Evolutionary conservation across 2,797 vertebrate genomes (phyloP), one percentile per base, ranked within the genome.

Genomic region (Lacerta bilineata): DNA sequence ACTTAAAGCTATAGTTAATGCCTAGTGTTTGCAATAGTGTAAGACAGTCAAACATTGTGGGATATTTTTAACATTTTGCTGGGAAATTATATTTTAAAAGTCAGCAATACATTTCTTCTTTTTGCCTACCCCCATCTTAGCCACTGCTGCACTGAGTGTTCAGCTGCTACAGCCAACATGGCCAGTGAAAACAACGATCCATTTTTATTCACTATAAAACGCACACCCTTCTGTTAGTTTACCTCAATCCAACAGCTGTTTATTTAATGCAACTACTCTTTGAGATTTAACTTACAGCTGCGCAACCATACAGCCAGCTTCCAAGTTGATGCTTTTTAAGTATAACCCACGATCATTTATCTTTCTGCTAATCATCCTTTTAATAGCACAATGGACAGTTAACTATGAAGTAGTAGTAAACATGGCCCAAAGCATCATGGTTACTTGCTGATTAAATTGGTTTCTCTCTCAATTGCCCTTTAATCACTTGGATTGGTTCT

Each of bases 231-330:
- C 2, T 72, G 66, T 68, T 27, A 80, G 41, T 85, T 23, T 17
- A 59, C 77, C 76, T 84, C 41, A 83, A 43, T 68, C 25, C 39
- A 90, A 41, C 66, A 80, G 29, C 61, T 61, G 23, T 36, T 36
- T 36, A 87, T 74, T 84, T 36, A 66, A 76, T 10, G 29, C 74
- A 83, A 64, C 55, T 50, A 46, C 25, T 69, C 41, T 66, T 50
- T 59, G 1, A 2, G 66, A 75, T 1, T 0, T 9, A 85, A 27
- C 71, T 61, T 89, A 85, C 87, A 77, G 59, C 87, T 91, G 75
- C 50, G 2, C 41, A 84, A 78, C 76, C 93, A 89, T 91, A 92
- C 69, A 88, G 88, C 91, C 69, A 77, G 84, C 89, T 93, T 93
- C 78, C 87, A 88, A 82, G 36, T 94, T 93, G 72, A 7, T 84